Evolutionary conservation across 1,140 invertebrate species (phyloP).

Genomic region (Sinonovacula constricta): DNA sequence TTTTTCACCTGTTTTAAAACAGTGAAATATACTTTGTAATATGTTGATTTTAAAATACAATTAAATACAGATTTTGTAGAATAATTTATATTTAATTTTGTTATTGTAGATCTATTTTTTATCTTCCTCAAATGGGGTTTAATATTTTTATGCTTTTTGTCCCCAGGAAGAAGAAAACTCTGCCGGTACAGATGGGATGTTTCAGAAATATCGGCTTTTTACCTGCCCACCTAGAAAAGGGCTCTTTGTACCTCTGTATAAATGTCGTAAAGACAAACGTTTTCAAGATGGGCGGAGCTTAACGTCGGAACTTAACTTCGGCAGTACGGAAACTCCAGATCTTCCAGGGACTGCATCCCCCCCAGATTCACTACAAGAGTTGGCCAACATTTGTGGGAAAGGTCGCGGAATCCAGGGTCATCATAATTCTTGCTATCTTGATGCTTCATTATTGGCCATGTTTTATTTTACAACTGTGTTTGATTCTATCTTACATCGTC

Average conservation of each 20-base stretch:
- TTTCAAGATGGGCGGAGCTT: slow-evolving; percentile 80
- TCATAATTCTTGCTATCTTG: slow-evolving; percentile 98
- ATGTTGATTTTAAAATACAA: no score
- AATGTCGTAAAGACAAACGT: slow-evolving; percentile 88
- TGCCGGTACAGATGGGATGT: slow-evolving; percentile 87
- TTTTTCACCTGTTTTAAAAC: no score
- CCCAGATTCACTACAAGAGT: slow-evolving; percentile 76
- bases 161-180: slow-evolving; percentile 87
- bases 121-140: no score
- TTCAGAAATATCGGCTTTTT: slow-evolving; percentile 86
- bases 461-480: slow-evolving; percentile 97
- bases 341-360: slow-evolving; percentile 89
- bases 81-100: no score
- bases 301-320: slow-evolving; percentile 76
- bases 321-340: slow-evolving; percentile 86
- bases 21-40: no score
- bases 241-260: slow-evolving; percentile 87
- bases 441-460: slow-evolving; percentile 97
- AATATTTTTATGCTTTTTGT: slow-evolving; percentile 62
- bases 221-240: slow-evolving; percentile 85
- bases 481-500: slow-evolving; percentile 91
- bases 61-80: no score
- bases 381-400: slow-evolving; percentile 74
- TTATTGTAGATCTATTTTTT: no score
- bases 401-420: slow-evolving; percentile 94